Base-by-base conservation (phyloP, 2,888 invertebrate genomes). In the Rhagonycha fulva region DNA sequence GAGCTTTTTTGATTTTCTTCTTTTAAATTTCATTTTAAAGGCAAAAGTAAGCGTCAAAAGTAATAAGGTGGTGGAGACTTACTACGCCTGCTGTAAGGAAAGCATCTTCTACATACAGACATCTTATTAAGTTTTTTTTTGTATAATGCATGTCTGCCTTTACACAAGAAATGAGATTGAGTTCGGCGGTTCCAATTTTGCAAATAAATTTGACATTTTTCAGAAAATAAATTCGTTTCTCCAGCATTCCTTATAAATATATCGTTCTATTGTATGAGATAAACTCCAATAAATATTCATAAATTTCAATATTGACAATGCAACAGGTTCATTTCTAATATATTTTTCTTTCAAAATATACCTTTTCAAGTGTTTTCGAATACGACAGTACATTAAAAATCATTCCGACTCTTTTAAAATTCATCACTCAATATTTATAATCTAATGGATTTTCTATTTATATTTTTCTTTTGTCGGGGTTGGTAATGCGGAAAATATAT, bases 201-300 rank as follows among this genome's bases (percentile, higher is more conserved):
- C 71, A 77, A 77, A 77, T 74, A 77, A 74, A 77, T 77, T 77
- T 74, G 74, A 77, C 77, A 77, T 77, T 77, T 77, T 77, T 77
- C 71, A 74, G 69, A 72, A 71, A 74, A 77, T 74, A 77, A 77
- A 77, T 77, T 77, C 77, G 77, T 77, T 77, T 30, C 77, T 74
- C 23, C 71, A 71, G 74, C 71, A 71, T 77, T 77, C 71, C 71
- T 77, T 77, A 71, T 77, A 77, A 77, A 77, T 74, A 77, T 77
- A 77, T 77, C 74, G 77, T 77, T 77, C 75, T 30, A 77, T 75
- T 75, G 72, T 77, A 72, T 68, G 75, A 77, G 73, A 77, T 75
- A 79, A 79, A 79, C 76, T 76, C 60, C 76, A 77, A 79, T 79
- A 79, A 77, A 79, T 79, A 79, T 79, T 77, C 79, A 79, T 79